Evolutionary conservation across 2,888 invertebrate species (phyloP).

Genomic region (Dioctria rufipes): DNA sequence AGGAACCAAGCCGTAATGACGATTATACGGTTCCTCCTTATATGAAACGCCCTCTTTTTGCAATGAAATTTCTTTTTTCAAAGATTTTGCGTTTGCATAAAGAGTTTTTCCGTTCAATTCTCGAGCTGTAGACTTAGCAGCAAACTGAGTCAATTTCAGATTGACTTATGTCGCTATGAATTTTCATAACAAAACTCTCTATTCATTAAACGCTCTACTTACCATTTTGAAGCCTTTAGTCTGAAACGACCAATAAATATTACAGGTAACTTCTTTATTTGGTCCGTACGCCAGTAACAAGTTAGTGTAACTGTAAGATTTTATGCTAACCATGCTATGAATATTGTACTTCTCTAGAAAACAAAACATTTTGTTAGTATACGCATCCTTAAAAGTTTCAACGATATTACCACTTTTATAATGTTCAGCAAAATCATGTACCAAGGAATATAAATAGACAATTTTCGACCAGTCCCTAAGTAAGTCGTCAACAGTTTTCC

Average conservation of each 20-base stretch:
- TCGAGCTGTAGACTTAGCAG: no score
- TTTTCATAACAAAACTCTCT: no score
- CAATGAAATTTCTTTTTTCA: no score
- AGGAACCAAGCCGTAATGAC: no score
- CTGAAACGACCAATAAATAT: constrained; percentile 83
- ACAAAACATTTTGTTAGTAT: constrained; percentile 25
- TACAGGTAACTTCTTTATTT: constrained; percentile 86
- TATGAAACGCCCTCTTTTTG: no score
- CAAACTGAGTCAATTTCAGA: no score
- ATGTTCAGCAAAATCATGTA: constrained; percentile 86
- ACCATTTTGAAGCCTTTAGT: constrained; percentile 84
- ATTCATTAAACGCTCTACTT: background rate
- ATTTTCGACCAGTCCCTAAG: constrained; percentile 95
- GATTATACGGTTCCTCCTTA: no score
- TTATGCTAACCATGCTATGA: constrained; percentile 83
- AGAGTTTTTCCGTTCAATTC: no score
- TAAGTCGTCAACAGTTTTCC: constrained; percentile 87
- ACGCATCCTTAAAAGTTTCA: background rate
- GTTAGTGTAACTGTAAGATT: constrained; percentile 94
- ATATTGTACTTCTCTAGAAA: constrained; percentile 76
- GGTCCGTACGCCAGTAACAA: constrained; percentile 92
- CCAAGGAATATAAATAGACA: constrained; percentile 88
- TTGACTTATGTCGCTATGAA: no score
- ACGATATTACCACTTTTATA: constrained; percentile 77
- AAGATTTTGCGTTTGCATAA: no score